Evolutionary conservation across 2,113 vertebrate genomes (phyloP), one percentile per base, ranked within the genome.

Genomic region (Orientallactaga bullata): DNA sequence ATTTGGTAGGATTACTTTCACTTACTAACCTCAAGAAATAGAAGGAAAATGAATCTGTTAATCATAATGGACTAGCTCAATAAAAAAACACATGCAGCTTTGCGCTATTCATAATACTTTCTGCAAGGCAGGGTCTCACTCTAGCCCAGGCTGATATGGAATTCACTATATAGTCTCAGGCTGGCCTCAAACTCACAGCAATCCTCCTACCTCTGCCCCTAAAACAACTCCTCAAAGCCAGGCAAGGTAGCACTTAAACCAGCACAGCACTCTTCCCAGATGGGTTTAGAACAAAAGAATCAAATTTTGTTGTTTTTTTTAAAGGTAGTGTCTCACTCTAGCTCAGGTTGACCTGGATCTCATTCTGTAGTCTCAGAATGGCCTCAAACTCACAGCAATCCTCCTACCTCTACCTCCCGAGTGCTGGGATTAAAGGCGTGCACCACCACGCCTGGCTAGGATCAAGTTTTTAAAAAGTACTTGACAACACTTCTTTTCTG

Each of bases 401-500:
- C n/a, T n/a, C n/a, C n/a, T n/a, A n/a, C n/a, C n/a, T n/a, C n/a
- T n/a, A n/a, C n/a, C n/a, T n/a, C n/a, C n/a, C n/a, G n/a, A n/a
- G n/a, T n/a, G n/a, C n/a, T n/a, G n/a, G n/a, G n/a, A n/a, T n/a
- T n/a, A n/a, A n/a, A n/a, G n/a, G n/a, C n/a, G n/a, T n/a, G n/a
- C n/a, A n/a, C n/a, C n/a, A n/a, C n/a, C n/a, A n/a, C n/a, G n/a
- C n/a, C n/a, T n/a, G n/a, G n/a, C n/a, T n/a, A n/a, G 32, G 51
- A 66, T 76, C 84, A 39, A 84, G 30, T 61, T 68, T 73, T 84
- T 16, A 2, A 81, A 89, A 95, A 58, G 73, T 30, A 84, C 17
- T 71, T 90, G n/a, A 69, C 90, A 84, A 65, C 37, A 60, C 76
- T 82, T 85, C 85, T 76, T 72, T 39, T 65, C n/a, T n/a, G 23